phyloP scores from a whole-genome alignment of 2,888 invertebrate genomes.

The Euplagia quadripunctaria region DNA sequence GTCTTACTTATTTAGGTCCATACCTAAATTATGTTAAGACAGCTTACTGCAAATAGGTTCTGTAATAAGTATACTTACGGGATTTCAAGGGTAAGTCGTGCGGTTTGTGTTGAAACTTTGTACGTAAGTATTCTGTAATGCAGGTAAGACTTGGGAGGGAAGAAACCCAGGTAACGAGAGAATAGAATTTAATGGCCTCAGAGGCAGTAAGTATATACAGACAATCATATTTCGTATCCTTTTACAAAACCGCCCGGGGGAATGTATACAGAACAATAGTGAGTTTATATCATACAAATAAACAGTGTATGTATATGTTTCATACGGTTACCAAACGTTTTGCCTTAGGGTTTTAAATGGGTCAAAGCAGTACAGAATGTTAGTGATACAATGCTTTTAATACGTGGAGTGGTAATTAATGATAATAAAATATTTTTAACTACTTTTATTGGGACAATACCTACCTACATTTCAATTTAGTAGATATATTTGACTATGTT shows the following conservation, averaged over 20 bases:
- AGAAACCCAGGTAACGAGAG: neutral
- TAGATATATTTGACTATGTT: too few species aligned
- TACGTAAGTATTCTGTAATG: constrained; percentile 5
- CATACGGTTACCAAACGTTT: neutral
- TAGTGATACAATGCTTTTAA: neutral
- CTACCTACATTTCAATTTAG: too few species aligned
- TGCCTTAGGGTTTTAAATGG: neutral
- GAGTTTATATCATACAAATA: constrained; percentile 1
- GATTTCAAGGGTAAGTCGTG: constrained; percentile 34
- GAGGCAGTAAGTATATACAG: neutral
- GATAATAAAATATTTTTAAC: too few species aligned
- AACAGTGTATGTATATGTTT: neutral
- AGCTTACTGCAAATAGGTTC: constrained; percentile 33
- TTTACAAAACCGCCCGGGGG: neutral
- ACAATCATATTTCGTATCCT: neutral
- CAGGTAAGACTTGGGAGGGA: neutral
- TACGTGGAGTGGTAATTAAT: too few species aligned
- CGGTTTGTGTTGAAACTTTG: constrained; percentile 39
- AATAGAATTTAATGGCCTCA: neutral
- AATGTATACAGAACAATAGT: neutral
- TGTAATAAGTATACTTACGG: constrained; percentile 31
- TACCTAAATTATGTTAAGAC: constrained; percentile 44
- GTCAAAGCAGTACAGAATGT: neutral
- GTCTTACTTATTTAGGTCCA: neutral
- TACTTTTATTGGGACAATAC: too few species aligned